Evolutionary conservation across 2,888 invertebrate genomes (phyloP), one percentile per base, ranked within the genome.

Genomic region (Nymphalis urticae): DNA sequence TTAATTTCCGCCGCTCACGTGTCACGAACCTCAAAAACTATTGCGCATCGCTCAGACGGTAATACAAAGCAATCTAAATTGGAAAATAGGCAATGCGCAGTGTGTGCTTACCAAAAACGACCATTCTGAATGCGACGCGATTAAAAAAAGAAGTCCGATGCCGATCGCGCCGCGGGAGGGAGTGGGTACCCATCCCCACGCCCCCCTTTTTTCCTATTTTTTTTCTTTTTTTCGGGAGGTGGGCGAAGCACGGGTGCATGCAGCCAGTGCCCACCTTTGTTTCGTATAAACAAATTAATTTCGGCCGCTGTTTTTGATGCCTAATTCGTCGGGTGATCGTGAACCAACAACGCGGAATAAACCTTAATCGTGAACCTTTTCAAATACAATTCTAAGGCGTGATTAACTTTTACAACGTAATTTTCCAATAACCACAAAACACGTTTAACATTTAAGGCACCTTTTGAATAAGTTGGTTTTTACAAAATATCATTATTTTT

Each of bases 61-160:
- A 92, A 92, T 92, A 92, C 92, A 92, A 92, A 92, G 92, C 92
- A 91, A 92, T 92, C 92, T 92, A 92, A 92, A 92, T 92, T 92
- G 92, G 92, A 92, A 92, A 91, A 92, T 92, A 92, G 92, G 92
- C 92, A 91, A 88, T 89, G 91, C 89, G 89, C 91, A 86, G 88
- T 92, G 90, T 92, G 90, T 92, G 92, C 92, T 92, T 92, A 91
- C 92, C 90, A 89, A 92, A 92, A 92, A 92, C 90, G 92, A 92
- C 82, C 85, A 90, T 83, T 82, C 84, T 83, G 91, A 92, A 87
- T 86, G 87, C 92, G 90, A 92, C 92, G 92, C 92, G 92, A 92
- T 92, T 91, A 92, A 92, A 92, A 92, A 92, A 92, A 91, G 92
- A 92, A 92, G 91, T 82, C 85, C 82, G 92, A 90, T 92, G 92